Evolutionary conservation across 2,113 vertebrate species (phyloP).

Genomic region (Hydrolagus affinis): DNA sequence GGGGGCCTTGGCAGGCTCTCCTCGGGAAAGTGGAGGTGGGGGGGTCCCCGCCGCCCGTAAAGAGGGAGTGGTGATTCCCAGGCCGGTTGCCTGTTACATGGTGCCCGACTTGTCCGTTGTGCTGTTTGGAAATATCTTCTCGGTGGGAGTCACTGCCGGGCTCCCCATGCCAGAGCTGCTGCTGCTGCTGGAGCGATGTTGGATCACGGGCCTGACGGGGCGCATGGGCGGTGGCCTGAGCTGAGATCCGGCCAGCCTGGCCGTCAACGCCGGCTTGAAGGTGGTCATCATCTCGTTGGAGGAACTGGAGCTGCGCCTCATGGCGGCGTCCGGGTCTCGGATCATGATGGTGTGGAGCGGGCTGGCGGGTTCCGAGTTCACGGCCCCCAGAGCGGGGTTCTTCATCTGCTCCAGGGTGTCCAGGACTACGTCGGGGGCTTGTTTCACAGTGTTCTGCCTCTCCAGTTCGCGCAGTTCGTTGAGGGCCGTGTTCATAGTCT

Average conservation of each 20-base stretch:
- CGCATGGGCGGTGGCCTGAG: conserved; percentile 78
- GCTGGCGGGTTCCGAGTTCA: conserved; percentile 82
- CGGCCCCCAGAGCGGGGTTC: conserved; percentile 58
- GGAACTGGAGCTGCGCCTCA: conserved; percentile 88
- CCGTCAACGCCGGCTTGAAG: conserved; percentile 84
- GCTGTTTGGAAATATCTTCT: conserved; percentile 82
- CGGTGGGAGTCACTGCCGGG: conserved; percentile 85
- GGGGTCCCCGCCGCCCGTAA: neutral
- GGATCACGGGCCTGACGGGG: conserved; percentile 64
- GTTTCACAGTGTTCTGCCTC: conserved; percentile 87
- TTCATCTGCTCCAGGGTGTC: conserved; percentile 94
- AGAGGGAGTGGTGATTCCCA: neutral
- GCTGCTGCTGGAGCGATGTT: conserved; percentile 90
- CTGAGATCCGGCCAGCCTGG: conserved; percentile 77
- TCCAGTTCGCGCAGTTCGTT: conserved; percentile 91
- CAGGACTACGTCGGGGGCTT: conserved; percentile 89
- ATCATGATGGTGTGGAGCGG: conserved; percentile 94
- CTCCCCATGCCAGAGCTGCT: conserved; percentile 88
- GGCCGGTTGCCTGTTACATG: conserved; percentile 58
- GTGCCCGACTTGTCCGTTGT: conserved; percentile 78
- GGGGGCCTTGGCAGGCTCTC: neutral
- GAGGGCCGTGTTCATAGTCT: conserved; percentile 92
- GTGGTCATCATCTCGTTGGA: conserved; percentile 93
- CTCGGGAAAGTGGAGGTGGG: neutral
- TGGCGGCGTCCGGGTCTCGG: conserved; percentile 85